Conservation (phyloP, 2,797 vertebrate genomes). For the Vespertilio murinus region DNA sequence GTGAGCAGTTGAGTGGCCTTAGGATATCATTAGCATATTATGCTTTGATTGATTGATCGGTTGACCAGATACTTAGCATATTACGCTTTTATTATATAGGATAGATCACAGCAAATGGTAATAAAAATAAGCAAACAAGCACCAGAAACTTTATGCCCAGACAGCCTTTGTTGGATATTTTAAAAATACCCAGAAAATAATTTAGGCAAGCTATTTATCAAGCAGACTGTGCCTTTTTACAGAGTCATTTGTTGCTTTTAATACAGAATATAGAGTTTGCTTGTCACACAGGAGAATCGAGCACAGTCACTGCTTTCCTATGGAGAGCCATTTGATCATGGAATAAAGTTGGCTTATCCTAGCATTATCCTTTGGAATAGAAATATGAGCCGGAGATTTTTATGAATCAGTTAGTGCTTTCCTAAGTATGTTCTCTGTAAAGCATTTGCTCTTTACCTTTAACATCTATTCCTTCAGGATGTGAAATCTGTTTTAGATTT, state of each 20-base stretch:
- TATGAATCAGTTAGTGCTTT: conserved; percentile 58
- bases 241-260: conserved; percentile 1
- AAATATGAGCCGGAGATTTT: conserved; percentile 57
- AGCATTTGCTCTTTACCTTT: conserved; percentile 62
- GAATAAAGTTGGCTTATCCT: conserved; percentile 11
- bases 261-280: background rate
- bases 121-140: background rate
- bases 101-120: background rate
- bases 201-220: background rate
- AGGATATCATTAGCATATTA: too few relatives aligned
- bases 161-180: conserved; percentile 29
- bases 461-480: conserved; percentile 57
- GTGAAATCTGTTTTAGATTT: conserved; percentile 69
- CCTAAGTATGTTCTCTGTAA: conserved; percentile 38
- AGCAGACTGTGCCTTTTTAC: background rate
- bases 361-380: conserved; percentile 43
- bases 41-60: too few relatives aligned
- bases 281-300: background rate
- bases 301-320: background rate
- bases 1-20: too few relatives aligned
- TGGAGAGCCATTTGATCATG: conserved; percentile 21
- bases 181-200: background rate
- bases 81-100: too few relatives aligned
- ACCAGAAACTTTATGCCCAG: background rate
- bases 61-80: too few relatives aligned